A percentile compares a stretch with the other conserved stretches of the same genome.
These are phyloP conservation scores for Sebastes itinus DNA, from an alignment of 2,797 vertebrate genomes.

Conservation along the genomic window DNA sequence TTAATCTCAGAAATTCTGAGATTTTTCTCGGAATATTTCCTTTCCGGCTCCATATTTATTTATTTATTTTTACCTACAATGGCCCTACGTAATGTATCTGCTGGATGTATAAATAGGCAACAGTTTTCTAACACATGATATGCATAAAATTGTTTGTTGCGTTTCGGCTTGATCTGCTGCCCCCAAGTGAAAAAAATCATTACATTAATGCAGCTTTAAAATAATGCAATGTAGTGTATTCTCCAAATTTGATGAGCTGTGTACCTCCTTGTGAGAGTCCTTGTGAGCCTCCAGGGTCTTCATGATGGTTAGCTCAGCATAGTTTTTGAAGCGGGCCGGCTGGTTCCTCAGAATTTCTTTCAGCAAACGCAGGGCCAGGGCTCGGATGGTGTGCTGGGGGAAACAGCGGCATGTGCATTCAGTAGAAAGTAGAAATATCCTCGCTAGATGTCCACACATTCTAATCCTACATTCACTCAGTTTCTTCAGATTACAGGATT, in stretches of 20 bases:
- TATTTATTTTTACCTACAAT: background rate
- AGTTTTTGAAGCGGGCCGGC: slow-evolving; percentile 97
- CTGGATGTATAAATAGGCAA: background rate
- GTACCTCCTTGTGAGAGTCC: slow-evolving; percentile 98
- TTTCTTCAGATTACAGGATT: background rate
- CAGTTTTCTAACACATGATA: background rate
- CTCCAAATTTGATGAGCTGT: background rate
- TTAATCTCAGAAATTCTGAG: background rate
- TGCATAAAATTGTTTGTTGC: background rate
- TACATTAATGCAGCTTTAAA: background rate
- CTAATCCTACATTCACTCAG: background rate
- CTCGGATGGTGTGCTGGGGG: slow-evolving; percentile 92
- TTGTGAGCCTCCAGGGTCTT: slow-evolving; percentile 99
- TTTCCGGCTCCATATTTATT: no score
- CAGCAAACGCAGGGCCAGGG: slow-evolving; percentile 92
- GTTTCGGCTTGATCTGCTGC: background rate
- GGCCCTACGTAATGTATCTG: background rate
- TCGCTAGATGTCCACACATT: background rate
- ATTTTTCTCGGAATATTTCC: no score
- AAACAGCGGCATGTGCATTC: background rate
- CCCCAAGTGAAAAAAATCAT: background rate
- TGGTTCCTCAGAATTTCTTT: slow-evolving; percentile 97
- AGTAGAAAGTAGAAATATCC: background rate
- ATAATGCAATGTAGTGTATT: background rate
- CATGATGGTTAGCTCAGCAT: slow-evolving; percentile 98